Evolutionary conservation across 2,797 vertebrate species (phyloP), one percentile per base, ranked within the genome.

Genomic region (Hoplostethus mediterraneus): DNA sequence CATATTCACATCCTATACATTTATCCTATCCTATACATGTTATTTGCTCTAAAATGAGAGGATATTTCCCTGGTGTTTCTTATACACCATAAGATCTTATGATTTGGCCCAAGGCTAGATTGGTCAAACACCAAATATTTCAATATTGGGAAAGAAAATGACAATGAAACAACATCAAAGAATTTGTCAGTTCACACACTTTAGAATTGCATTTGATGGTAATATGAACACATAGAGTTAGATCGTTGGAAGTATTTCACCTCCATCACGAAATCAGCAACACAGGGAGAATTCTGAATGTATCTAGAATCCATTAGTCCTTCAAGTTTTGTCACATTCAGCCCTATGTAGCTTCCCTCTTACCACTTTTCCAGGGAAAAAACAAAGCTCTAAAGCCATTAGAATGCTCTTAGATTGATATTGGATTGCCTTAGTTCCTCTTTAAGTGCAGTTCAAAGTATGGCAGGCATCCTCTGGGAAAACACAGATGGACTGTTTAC

Each of bases 371-470:
- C 47, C 47, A 65, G n/a, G 53, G 33, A 17, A 74, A 73, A 81
- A 76, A 70, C 48, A 71, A 75, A 68, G 79, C 68, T 57, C 61
- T 63, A 71, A 59, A 77, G 63, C 87, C 76, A 90, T 92, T 91
- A 91, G 75, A 86, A 80, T 78, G 75, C 81, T 89, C 49, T 82
- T 83, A 82, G 86, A 92, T 87, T 92, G 91, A 91, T 92, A 86
- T 44, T 89, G 82, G 81, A 85, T 82, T 87, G 88, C 87, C 56
- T 60, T 81, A 84, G 86, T 84, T 89, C 77, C 78, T 88, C 87
- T 91, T 90, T 87, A 91, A 93, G 90, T 93, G 91, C 84, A 80
- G 91, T 90, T 91, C 77, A 91, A 90, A 93, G 85, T 91, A 91
- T 90, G 89, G 81, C 90, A 91, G 88, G 71, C 71, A 1, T 90